Conservation (phyloP, 2,113 vertebrate species). For the Bostrychus sinensis region DNA sequence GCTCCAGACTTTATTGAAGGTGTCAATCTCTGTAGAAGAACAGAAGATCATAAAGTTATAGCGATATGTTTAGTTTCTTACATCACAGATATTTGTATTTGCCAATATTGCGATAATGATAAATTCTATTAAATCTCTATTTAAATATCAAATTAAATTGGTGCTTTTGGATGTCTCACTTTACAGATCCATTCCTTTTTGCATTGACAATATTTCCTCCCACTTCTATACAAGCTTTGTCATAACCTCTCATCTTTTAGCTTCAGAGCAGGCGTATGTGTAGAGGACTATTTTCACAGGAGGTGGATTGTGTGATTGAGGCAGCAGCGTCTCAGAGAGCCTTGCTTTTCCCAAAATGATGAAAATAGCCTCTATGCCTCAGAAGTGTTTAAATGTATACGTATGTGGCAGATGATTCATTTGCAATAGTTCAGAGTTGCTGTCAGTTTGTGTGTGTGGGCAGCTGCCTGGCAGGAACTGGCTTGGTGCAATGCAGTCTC, state of each 20-base stretch:
- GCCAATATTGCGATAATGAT: no score
- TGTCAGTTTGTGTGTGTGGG: constrained; percentile 33
- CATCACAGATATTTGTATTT: no score
- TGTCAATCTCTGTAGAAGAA: no score
- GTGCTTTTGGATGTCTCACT: constrained; percentile 4
- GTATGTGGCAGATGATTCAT: constrained; percentile 52
- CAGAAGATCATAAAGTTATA: no score
- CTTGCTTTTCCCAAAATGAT: constrained; percentile 21
- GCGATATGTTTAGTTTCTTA: no score
- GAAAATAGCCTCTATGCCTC: constrained; percentile 27
- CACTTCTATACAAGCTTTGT: constrained; percentile 9
- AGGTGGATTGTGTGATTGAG: constrained; percentile 15
- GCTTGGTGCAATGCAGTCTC: constrained; percentile 67
- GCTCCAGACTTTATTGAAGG: no score
- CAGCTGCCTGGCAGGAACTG: constrained; percentile 49
- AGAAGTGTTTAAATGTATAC: constrained; percentile 44
- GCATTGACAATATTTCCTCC: neutral
- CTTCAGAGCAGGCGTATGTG: neutral
- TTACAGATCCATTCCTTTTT: neutral
- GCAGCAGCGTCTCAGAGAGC: constrained; percentile 14
- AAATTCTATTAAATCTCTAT: neutral
- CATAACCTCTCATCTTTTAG: constrained; percentile 1
- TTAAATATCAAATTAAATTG: neutral
- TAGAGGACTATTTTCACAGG: constrained; percentile 12
- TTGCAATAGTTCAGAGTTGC: constrained; percentile 35